phyloP scores from a whole-genome alignment of 2,113 vertebrate genomes.

The Semicossyphus pulcher region DNA sequence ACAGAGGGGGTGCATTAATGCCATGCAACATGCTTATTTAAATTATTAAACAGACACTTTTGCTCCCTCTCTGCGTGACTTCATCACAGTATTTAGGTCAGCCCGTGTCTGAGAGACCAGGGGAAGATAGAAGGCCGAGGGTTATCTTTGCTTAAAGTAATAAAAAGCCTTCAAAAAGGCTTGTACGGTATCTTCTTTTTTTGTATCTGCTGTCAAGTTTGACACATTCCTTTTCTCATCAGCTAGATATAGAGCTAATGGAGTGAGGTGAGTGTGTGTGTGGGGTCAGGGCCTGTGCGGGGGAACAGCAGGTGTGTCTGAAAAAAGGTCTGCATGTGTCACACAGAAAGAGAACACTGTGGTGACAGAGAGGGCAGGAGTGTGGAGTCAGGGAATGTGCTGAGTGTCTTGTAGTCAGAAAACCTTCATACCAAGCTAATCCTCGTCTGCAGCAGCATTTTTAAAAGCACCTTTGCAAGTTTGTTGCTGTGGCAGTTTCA shows the following conservation, averaged over 20 bases:
- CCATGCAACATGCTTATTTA: neutral
- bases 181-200: neutral
- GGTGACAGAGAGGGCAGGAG: constrained; percentile 12
- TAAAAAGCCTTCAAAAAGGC: neutral
- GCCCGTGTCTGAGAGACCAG: neutral
- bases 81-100: neutral
- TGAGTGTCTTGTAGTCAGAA: neutral
- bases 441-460: neutral
- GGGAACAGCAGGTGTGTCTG: constrained; percentile 33
- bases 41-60: constrained; percentile 16
- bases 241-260: neutral
- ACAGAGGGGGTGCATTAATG: neutral
- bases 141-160: neutral
- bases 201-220: neutral
- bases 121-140: neutral
- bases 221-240: neutral
- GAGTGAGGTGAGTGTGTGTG: neutral
- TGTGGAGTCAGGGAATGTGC: constrained; percentile 39
- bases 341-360: constrained; percentile 16
- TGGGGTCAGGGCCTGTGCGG: neutral
- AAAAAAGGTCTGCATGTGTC: constrained; percentile 47
- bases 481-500: neutral
- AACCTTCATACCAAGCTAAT: neutral
- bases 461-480: neutral
- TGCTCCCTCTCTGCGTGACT: neutral